Evolutionary conservation across 2,888 invertebrate species (phyloP).

Genomic region (Pediacus dermestoides): DNA sequence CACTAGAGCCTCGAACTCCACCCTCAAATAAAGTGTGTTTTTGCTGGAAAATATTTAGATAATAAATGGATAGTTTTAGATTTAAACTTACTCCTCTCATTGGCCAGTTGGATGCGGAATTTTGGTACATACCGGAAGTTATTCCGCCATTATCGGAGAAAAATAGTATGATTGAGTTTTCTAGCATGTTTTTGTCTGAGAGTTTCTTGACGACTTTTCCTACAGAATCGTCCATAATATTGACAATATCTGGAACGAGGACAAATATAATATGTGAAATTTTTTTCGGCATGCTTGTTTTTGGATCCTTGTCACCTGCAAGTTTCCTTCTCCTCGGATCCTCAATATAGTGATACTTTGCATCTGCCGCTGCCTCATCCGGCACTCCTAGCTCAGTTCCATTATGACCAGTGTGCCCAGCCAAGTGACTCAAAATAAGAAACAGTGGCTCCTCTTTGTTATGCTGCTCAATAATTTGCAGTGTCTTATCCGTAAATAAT

Average conservation of each 20-base stretch:
- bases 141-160: slow-evolving; percentile 87
- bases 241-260: slow-evolving; percentile 69
- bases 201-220: slow-evolving; percentile 72
- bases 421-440: slow-evolving; percentile 72
- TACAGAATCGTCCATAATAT: slow-evolving; percentile 79
- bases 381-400: slow-evolving; percentile 69
- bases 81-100: slow-evolving; percentile 62
- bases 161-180: slow-evolving; percentile 81
- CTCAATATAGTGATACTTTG: slow-evolving; percentile 63
- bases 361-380: slow-evolving; percentile 54
- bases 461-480: slow-evolving; percentile 59
- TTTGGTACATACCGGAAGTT: slow-evolving; percentile 64
- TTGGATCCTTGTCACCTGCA: too few relatives aligned
- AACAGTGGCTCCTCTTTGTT: slow-evolving; percentile 64
- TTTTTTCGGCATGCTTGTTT: too few relatives aligned
- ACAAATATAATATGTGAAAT: slow-evolving; percentile 8
- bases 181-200: slow-evolving; percentile 62
- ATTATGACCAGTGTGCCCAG: slow-evolving; percentile 54
- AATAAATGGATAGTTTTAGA: background rate
- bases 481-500: slow-evolving; percentile 63
- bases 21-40: slow-evolving; percentile 86
- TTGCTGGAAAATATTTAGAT: slow-evolving; percentile 45
- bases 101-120: slow-evolving; percentile 78
- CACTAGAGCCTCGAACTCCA: slow-evolving; percentile 71
- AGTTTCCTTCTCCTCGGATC: slow-evolving; percentile 62